These are phyloP conservation scores for Eudemis profundana DNA, from an alignment of 2,888 invertebrate species.

Conservation along the genomic window DNA sequence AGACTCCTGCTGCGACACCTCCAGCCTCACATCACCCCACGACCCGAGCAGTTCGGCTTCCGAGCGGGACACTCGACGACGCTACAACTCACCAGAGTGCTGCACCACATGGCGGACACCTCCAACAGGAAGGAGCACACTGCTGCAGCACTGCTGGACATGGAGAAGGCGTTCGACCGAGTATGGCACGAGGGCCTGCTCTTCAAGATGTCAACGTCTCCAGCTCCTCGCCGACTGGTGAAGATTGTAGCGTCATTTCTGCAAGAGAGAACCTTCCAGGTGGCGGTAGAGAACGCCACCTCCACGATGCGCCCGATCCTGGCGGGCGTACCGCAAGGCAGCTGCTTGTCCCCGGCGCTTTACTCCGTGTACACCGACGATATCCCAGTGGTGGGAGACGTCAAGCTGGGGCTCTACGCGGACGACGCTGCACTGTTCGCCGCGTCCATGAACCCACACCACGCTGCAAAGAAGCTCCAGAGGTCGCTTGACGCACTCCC, in stretches of 20 bases:
- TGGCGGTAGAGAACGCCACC: conserved; percentile 44
- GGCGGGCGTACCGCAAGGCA: conserved; percentile 52
- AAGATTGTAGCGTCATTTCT: conserved; percentile 50
- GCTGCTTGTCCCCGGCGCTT: conserved; percentile 36
- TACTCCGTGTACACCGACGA: conserved; percentile 51
- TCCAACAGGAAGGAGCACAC: background rate
- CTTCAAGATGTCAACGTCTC: conserved; percentile 18
- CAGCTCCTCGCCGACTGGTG: conserved; percentile 29
- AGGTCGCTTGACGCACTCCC: too few relatives aligned
- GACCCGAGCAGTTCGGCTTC: background rate
- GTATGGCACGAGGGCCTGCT: conserved; percentile 23
- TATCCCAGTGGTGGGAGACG: too few relatives aligned
- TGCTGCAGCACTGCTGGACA: background rate
- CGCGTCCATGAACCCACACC: too few relatives aligned
- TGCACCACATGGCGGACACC: background rate
- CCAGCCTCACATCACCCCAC: background rate
- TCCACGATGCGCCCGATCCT: conserved; percentile 33
- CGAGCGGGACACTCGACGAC: background rate
- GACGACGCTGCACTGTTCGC: too few relatives aligned
- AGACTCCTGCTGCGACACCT: background rate
- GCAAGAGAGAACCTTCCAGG: conserved; percentile 48
- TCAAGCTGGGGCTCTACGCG: too few relatives aligned
- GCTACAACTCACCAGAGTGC: background rate
- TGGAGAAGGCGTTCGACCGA: background rate
- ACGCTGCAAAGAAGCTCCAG: too few relatives aligned